phyloP scores from a whole-genome alignment of 2,113 vertebrate genomes.

The Elgaria multicarinata region DNA sequence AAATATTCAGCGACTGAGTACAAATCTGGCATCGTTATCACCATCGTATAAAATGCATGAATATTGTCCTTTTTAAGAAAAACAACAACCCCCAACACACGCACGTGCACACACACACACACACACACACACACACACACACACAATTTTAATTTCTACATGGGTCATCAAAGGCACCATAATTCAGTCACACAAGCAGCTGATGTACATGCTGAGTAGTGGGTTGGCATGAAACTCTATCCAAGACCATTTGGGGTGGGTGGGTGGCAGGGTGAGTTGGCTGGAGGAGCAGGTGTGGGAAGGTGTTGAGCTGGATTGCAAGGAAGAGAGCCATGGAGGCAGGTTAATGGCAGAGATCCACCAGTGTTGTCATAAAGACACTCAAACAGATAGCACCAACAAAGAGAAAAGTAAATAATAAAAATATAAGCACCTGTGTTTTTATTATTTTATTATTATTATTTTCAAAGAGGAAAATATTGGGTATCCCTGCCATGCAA shows the following conservation, averaged over 20 bases:
- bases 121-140: neutral
- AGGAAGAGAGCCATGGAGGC: slow-evolving; percentile 53
- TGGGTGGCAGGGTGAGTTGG: neutral
- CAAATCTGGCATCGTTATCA: slow-evolving; percentile 46
- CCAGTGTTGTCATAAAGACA: slow-evolving; percentile 71
- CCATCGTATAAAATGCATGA: neutral
- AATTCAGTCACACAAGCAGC: slow-evolving; percentile 30
- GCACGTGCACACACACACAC: no score
- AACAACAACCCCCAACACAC: neutral
- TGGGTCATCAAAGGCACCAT: slow-evolving; percentile 43
- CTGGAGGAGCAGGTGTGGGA: neutral
- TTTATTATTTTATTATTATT: slow-evolving; percentile 9
- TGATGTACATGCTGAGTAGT: slow-evolving; percentile 49
- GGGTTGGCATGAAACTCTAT: slow-evolving; percentile 62
- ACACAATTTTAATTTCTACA: slow-evolving; percentile 22
- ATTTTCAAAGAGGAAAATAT: slow-evolving; percentile 45
- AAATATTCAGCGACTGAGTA: slow-evolving; percentile 59
- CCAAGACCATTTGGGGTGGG: slow-evolving; percentile 22
- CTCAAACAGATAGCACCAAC: slow-evolving; percentile 90
- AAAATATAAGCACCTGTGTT: slow-evolving; percentile 85
- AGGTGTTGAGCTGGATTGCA: neutral
- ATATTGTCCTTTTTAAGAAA: neutral
- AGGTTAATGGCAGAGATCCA: slow-evolving; percentile 65
- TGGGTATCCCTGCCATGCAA: slow-evolving; percentile 73
- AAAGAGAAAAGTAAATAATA: slow-evolving; percentile 73